These are phyloP conservation scores for Penelope pileata DNA, from an alignment of 2,113 vertebrate species.

Conservation along the genomic window DNA sequence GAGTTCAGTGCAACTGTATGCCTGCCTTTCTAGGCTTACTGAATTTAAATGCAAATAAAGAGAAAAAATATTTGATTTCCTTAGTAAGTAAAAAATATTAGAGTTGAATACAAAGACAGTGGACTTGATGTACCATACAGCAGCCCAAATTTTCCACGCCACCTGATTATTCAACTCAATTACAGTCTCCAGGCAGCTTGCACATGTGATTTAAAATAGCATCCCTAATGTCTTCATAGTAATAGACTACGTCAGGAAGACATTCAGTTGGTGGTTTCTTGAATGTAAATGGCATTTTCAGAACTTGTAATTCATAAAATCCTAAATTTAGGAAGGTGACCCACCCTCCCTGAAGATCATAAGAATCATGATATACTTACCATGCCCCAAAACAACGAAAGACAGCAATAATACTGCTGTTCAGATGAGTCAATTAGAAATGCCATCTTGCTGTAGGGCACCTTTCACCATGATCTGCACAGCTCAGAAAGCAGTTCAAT, in stretches of 20 bases:
- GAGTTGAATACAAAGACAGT: neutral
- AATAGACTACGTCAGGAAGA: conserved; percentile 11
- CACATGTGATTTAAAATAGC: conserved; percentile 13
- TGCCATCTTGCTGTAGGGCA: conserved; percentile 38
- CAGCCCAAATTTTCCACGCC: neutral
- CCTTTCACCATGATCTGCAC: conserved; percentile 15
- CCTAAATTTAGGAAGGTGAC: conserved; percentile 15
- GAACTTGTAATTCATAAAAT: neutral
- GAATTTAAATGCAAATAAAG: neutral
- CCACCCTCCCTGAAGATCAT: neutral
- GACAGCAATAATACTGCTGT: neutral
- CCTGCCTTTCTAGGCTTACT: neutral
- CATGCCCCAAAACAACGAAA: conserved; percentile 8
- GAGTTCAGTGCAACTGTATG: neutral
- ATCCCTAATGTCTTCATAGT: neutral
- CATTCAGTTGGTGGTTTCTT: neutral
- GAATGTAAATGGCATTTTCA: neutral
- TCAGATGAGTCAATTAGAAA: conserved; percentile 38
- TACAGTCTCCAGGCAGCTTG: neutral
- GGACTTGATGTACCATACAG: conserved; percentile 1
- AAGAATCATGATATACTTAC: neutral
- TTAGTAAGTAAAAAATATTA: neutral
- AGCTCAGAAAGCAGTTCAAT: conserved; percentile 40
- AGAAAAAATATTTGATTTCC: neutral
- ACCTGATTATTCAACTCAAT: conserved; percentile 37